These are phyloP conservation scores for Athetis lepigone DNA, from an alignment of 2,888 invertebrate genomes.

Conservation along the genomic window DNA sequence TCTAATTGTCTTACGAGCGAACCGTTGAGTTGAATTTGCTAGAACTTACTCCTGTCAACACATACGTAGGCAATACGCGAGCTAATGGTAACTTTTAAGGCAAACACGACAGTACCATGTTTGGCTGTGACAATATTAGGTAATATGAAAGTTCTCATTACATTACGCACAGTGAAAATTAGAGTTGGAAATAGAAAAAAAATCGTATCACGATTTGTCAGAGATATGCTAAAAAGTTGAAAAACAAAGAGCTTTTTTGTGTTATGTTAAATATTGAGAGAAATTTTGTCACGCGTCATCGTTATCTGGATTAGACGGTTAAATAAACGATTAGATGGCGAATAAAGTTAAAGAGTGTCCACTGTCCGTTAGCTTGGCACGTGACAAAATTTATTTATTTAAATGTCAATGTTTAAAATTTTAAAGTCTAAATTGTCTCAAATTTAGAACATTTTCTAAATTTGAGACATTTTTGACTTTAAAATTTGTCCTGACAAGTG, in stretches of 20 bases:
- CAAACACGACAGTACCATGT: slow-evolving; percentile 38
- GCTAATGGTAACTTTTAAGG: slow-evolving; percentile 36
- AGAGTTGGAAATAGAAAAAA: slow-evolving; percentile 23
- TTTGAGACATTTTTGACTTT: slow-evolving; percentile 26
- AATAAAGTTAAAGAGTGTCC: slow-evolving; percentile 48
- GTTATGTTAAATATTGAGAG: slow-evolving; percentile 65
- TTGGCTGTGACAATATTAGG: slow-evolving; percentile 39
- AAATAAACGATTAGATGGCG: slow-evolving; percentile 67
- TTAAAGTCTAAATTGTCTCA: no score
- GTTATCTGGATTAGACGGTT: slow-evolving; percentile 59
- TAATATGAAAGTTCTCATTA: slow-evolving; percentile 50
- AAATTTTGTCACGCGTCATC: slow-evolving; percentile 68
- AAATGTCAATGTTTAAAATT: no score
- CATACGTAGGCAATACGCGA: slow-evolving; percentile 31
- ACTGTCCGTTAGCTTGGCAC: background rate
- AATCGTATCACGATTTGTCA: slow-evolving; percentile 36
- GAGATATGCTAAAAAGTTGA: slow-evolving; percentile 53
- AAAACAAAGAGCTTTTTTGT: slow-evolving; percentile 52
- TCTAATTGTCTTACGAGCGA: slow-evolving; percentile 10
- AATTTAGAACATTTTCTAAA: background rate
- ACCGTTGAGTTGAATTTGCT: slow-evolving; percentile 27
- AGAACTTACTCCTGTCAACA: slow-evolving; percentile 1
- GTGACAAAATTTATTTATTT: no score
- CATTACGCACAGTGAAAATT: slow-evolving; percentile 31
- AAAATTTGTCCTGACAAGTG: background rate